Percentiles rank a stretch among this genome's conserved stretches.
phyloP scores from a whole-genome alignment of 1,140 invertebrate species.

The Ceratitis capitata region DNA sequence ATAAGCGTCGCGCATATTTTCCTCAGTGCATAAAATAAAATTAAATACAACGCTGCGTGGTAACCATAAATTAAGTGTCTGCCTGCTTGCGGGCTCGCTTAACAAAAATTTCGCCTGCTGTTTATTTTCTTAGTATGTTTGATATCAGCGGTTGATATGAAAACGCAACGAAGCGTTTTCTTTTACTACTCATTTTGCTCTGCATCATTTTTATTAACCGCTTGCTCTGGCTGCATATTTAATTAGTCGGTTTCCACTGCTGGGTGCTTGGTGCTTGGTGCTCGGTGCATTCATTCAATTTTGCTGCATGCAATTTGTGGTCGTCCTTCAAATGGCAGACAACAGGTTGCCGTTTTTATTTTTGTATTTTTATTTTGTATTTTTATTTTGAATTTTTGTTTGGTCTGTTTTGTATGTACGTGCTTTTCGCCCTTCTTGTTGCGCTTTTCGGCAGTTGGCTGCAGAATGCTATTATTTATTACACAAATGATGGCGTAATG shows the following conservation, averaged over 20 bases:
- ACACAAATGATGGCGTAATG: conserved; percentile 26
- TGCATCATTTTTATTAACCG: neutral
- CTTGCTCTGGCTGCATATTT: neutral
- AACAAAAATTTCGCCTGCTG: neutral
- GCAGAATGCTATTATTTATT: conserved; percentile 7
- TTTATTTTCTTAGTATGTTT: neutral
- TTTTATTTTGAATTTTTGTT: neutral
- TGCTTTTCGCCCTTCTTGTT: neutral
- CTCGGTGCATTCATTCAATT: too few relatives aligned
- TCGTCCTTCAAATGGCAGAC: neutral
- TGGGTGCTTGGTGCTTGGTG: neutral
- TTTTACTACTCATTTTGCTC: neutral
- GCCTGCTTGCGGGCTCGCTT: neutral
- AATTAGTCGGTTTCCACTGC: neutral
- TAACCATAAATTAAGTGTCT: conserved; percentile 1
- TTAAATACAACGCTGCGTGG: neutral
- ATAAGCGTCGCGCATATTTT: conserved; percentile 11
- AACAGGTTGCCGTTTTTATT: conserved; percentile 1
- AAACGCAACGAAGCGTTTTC: neutral
- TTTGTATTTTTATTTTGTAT: neutral
- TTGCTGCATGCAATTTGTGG: conserved; percentile 31
- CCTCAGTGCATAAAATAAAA: neutral
- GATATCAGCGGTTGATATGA: conserved; percentile 11
- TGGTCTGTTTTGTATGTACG: too few relatives aligned
- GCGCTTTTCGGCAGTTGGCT: neutral